Conservation (phyloP, 2,888 invertebrate species). For the Microplitis deprimator region DNA sequence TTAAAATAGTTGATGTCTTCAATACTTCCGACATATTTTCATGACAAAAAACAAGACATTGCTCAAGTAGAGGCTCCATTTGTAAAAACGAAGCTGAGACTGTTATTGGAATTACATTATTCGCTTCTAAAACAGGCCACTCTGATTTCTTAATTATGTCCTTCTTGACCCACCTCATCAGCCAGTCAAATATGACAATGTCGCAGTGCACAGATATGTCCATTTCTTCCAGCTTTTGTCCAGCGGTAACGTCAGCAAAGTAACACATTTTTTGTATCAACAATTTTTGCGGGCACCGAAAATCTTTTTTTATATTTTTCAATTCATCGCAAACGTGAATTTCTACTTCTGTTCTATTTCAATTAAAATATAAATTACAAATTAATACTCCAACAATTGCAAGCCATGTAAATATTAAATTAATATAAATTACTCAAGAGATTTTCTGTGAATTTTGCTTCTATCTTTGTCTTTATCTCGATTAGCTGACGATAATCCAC, state of each 20-base stretch:
- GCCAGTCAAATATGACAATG: constrained; percentile 95
- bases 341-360: constrained; percentile 82
- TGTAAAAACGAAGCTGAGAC: constrained; percentile 95
- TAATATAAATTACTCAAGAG: constrained; percentile 58
- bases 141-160: constrained; percentile 78
- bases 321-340: constrained; percentile 97
- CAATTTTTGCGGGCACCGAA: constrained; percentile 88
- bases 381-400: background rate
- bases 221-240: constrained; percentile 88
- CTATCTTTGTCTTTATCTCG: constrained; percentile 58
- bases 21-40: constrained; percentile 89
- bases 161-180: constrained; percentile 95
- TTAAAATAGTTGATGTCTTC: constrained; percentile 87
- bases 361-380: constrained; percentile 20
- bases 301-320: constrained; percentile 90
- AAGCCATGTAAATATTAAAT: background rate
- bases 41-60: constrained; percentile 90
- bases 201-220: constrained; percentile 98
- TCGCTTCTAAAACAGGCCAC: constrained; percentile 82
- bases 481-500: constrained; percentile 40
- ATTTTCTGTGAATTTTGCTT: constrained; percentile 60
- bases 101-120: constrained; percentile 91
- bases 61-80: constrained; percentile 91
- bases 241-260: constrained; percentile 90
- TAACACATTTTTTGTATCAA: constrained; percentile 95